A percentile compares a stretch with the other conserved stretches of the same genome.
Conservation (phyloP, 2,113 vertebrate species). For the Pygoscelis adeliae region DNA sequence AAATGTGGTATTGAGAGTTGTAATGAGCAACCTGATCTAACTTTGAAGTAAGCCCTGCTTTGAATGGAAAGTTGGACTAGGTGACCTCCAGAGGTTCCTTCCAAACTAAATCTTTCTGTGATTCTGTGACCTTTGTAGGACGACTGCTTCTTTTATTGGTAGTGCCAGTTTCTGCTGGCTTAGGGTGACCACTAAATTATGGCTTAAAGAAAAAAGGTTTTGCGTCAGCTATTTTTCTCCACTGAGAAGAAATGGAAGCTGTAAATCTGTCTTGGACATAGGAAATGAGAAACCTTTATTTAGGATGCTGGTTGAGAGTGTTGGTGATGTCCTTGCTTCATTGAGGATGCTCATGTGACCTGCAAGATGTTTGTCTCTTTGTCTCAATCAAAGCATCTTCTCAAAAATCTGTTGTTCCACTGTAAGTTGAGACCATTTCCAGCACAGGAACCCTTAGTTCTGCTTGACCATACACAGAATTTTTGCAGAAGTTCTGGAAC, state of each 20-base stretch:
- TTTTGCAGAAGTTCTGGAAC: background rate
- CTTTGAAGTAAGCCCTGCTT: background rate
- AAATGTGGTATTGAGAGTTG: background rate
- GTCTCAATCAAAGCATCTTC: background rate
- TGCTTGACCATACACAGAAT: background rate
- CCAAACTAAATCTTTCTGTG: slow-evolving; percentile 2
- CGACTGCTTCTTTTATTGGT: background rate
- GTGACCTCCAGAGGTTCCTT: slow-evolving; percentile 15
- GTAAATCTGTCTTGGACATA: slow-evolving; percentile 43
- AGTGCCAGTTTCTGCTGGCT: slow-evolving; percentile 2
- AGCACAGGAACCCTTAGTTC: background rate
- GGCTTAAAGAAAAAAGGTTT: slow-evolving; percentile 33
- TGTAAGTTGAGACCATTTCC: background rate
- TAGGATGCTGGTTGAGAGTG: slow-evolving; percentile 24
- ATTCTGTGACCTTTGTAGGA: slow-evolving; percentile 12
- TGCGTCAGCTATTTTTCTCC: slow-evolving; percentile 50
- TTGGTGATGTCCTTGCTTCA: background rate
- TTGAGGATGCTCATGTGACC: background rate
- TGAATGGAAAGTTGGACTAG: background rate
- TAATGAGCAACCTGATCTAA: background rate
- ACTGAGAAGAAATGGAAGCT: slow-evolving; percentile 46
- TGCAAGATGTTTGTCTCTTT: background rate
- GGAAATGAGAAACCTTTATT: slow-evolving; percentile 57
- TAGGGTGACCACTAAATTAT: slow-evolving; percentile 56
- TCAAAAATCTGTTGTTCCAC: background rate